Evolutionary conservation across 2,888 invertebrate genomes (phyloP).

Genomic region (Opisthograptis luteolata): DNA sequence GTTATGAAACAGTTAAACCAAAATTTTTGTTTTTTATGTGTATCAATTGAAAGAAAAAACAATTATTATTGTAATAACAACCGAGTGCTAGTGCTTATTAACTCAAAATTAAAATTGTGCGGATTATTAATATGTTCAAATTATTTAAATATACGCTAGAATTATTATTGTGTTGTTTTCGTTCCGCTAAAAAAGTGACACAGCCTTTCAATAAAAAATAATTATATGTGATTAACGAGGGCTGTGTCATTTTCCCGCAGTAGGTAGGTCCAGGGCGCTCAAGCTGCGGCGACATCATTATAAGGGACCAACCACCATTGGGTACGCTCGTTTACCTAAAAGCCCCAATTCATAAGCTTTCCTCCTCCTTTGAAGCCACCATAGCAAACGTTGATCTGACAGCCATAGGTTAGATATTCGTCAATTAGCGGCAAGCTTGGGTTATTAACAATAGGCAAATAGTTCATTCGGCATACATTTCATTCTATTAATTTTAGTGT

Average conservation of each 20-base stretch:
- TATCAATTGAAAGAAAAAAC: too few relatives aligned
- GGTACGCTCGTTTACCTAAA: conserved; percentile 53
- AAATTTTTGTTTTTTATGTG: conserved; percentile 20
- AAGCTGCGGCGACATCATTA: conserved; percentile 57
- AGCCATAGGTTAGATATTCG: conserved; percentile 8
- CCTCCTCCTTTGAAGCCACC: conserved; percentile 8
- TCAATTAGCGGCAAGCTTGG: conserved; percentile 7
- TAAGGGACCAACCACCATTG: conserved; percentile 62
- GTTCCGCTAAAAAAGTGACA: conserved; percentile 12
- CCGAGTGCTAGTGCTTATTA: conserved; percentile 31
- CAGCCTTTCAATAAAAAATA: conserved; percentile 9
- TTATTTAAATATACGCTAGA: conserved; percentile 1
- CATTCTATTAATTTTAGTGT: conserved; percentile 1
- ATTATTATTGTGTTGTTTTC: conserved; percentile 2
- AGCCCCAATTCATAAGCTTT: conserved; percentile 38
- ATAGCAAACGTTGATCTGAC: conserved; percentile 23
- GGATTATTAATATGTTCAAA: conserved; percentile 1
- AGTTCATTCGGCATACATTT: background rate
- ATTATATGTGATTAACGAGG: conserved; percentile 9
- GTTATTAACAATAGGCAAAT: conserved; percentile 1
- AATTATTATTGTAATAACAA: conserved; percentile 16
- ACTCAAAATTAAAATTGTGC: conserved; percentile 20
- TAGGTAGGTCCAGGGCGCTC: conserved; percentile 69
- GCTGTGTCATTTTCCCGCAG: conserved; percentile 28
- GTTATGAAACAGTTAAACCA: conserved; percentile 13